Conservation (phyloP, 2,797 vertebrate species). For the Nothura maculosa region DNA sequence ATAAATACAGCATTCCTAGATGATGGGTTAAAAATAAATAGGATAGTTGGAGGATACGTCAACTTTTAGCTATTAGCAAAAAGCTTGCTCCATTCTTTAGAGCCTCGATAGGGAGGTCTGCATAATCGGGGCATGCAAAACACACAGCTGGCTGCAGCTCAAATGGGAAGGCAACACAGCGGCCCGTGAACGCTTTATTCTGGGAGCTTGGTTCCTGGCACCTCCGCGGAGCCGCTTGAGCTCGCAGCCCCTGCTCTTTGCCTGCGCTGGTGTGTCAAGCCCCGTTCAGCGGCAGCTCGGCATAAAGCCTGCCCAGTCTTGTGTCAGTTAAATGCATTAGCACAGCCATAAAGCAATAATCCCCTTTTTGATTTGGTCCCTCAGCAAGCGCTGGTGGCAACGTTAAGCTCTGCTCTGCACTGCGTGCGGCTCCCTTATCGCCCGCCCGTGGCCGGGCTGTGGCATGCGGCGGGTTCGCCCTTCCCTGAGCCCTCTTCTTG, state of each 20-base stretch:
- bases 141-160: slow-evolving; percentile 52
- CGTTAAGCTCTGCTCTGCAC: not conserved
- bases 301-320: slow-evolving; percentile 61
- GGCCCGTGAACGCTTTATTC: slow-evolving; percentile 53
- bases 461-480: accelerated
- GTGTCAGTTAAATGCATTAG: slow-evolving; percentile 59
- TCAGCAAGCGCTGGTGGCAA: slow-evolving; percentile 7
- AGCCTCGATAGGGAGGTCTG: slow-evolving; percentile 7
- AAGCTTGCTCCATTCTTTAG: slow-evolving; percentile 11
- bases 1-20: slow-evolving; percentile 59
- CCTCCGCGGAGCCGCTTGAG: slow-evolving; percentile 54
- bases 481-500: slow-evolving; percentile 6
- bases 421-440: not conserved
- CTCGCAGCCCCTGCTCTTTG: slow-evolving; percentile 48
- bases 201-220: slow-evolving; percentile 63
- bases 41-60: slow-evolving; percentile 28
- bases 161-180: slow-evolving; percentile 24
- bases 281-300: not conserved
- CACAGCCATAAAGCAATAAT: slow-evolving; percentile 65
- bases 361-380: slow-evolving; percentile 53
- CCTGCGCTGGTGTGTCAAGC: slow-evolving; percentile 11
- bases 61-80: slow-evolving; percentile 46
- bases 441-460: not conserved
- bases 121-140: slow-evolving; percentile 45
- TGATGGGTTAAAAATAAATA: slow-evolving; percentile 58